Base-by-base conservation (phyloP, 2,888 invertebrate genomes). In the Tetramorium bicarinatum region DNA sequence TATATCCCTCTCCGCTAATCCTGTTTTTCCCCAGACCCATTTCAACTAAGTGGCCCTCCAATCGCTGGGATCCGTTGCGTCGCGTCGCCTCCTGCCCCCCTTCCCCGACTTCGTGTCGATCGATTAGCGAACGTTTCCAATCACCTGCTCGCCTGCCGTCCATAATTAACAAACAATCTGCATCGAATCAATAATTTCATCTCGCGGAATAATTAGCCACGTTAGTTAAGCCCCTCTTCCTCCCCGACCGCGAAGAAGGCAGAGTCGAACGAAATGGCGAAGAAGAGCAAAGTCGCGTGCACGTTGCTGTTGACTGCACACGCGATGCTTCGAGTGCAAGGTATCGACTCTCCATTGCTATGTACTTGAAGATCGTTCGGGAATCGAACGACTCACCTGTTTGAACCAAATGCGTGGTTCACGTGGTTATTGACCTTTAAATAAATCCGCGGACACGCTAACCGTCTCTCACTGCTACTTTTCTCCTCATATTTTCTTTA, bases 121-220 rank as follows among this genome's bases (percentile, higher is more conserved):
- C 75, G 75, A 75, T 71, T 56, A 34, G 4, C 56, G 54, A 52
- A 56, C 59, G 21, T 56, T 59, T 54, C 47, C 75, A 47, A 76
- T 85, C 66, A 44, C 44, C 77, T 61, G 29, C 18, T n/a, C 47
- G 18, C 54, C 49, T 13, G 49, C 61, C 83, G 86, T 90, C 87
- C 89, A 88, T 92, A 92, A 92, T 91, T 91, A 91, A 91, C 91
- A 91, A 90, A 88, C 88, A 89, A 91, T 90, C 89, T 86, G 66
- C 25, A 69, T 90, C 87, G 87, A 59, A 66, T 59, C 86, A 77
- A 54, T 76, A 64, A 54, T 69, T 52, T 25, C 41, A 67, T 76
- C 52, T 44, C 52, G 41, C 81, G 76, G 69, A 52, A 84, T 85
- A 61, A 82, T 80, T 82, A 79, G 75, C 69, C 77, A 56, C 76